A percentile compares a stretch with the other conserved stretches of the same genome.
Evolutionary conservation across 2,888 invertebrate genomes (phyloP).

Genomic region (Xylophagus ater): DNA sequence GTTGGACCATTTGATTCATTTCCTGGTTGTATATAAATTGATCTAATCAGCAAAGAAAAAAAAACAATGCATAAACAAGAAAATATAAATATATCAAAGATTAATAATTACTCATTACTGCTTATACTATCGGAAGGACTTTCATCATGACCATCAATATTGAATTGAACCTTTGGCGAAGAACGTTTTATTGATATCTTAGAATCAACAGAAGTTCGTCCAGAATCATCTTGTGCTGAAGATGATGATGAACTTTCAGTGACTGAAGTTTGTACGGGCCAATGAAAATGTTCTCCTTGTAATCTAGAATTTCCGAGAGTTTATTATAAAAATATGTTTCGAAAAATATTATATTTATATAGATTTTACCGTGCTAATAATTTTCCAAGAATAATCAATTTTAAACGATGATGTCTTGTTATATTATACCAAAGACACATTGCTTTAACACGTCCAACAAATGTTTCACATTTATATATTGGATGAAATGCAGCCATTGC

Average conservation of each 20-base stretch:
- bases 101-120: conserved; percentile 33
- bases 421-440: conserved; percentile 90
- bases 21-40: conserved; percentile 16
- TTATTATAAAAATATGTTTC: too few relatives aligned
- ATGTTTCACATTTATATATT: conserved; percentile 39
- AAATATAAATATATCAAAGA: neutral
- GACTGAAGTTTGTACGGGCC: conserved; percentile 36
- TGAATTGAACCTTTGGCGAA: conserved; percentile 35
- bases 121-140: conserved; percentile 35
- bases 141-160: conserved; percentile 27
- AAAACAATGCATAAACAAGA: neutral
- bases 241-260: conserved; percentile 31
- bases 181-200: conserved; percentile 14
- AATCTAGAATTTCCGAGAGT: conserved; percentile 22
- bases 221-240: conserved; percentile 30
- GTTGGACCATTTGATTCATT: conserved; percentile 27
- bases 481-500: conserved; percentile 67
- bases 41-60: neutral
- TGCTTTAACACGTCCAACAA: conserved; percentile 45
- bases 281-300: conserved; percentile 36
- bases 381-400: conserved; percentile 62
- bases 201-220: neutral
- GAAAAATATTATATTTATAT: neutral
- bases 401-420: conserved; percentile 70
- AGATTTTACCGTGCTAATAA: conserved; percentile 41